Conservation (phyloP, 2,888 invertebrate species). For the Epirrhoe alternata region DNA sequence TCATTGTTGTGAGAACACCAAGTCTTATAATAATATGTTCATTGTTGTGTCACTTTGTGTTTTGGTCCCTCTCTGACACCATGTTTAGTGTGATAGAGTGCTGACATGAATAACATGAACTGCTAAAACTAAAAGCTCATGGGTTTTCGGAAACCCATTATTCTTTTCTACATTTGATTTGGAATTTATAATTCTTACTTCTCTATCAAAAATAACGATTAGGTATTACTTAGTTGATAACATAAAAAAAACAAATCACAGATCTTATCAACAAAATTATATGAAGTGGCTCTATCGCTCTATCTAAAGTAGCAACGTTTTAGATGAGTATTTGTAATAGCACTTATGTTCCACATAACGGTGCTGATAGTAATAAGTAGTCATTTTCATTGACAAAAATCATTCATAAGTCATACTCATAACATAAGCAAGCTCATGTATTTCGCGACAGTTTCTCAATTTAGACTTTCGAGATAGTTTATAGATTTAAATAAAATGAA, state of each 20-base stretch:
- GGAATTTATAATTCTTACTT: neutral
- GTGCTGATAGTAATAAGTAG: neutral
- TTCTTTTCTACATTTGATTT: neutral
- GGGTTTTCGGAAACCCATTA: too few relatives aligned
- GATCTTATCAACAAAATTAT: constrained; percentile 10
- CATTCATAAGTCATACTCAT: neutral
- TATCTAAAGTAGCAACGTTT: neutral
- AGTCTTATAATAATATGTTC: too few relatives aligned
- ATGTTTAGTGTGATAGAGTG: too few relatives aligned
- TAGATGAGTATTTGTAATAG: neutral
- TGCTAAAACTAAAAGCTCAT: too few relatives aligned
- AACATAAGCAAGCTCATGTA: too few relatives aligned
- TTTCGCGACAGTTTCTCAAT: too few relatives aligned
- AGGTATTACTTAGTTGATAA: neutral
- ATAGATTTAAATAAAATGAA: too few relatives aligned
- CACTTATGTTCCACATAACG: neutral
- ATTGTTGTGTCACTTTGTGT: too few relatives aligned
- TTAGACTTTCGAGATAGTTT: too few relatives aligned
- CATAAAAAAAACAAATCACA: constrained; percentile 1
- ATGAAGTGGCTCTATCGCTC: neutral
- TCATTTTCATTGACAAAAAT: neutral
- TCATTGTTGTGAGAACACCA: too few relatives aligned
- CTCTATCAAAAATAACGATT: neutral
- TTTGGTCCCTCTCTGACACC: too few relatives aligned
- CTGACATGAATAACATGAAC: too few relatives aligned